Evolutionary conservation across 2,113 vertebrate genomes (phyloP).

Genomic region (Charadrius vociferus): DNA sequence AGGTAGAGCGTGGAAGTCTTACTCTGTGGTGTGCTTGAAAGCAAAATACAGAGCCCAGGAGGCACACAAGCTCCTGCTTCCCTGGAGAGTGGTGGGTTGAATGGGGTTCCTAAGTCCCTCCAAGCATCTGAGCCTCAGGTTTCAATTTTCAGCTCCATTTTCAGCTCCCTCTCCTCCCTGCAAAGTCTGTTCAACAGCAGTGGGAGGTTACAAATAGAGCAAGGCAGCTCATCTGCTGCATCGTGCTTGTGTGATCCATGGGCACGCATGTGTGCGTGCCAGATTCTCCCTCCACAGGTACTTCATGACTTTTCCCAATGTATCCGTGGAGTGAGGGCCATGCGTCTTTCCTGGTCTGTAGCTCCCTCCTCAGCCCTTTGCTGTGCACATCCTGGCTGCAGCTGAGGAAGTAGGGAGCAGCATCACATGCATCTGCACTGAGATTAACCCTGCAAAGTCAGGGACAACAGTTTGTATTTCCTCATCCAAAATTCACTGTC

Average conservation of each 20-base stretch:
- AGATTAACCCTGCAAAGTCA: neutral
- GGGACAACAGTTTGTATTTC: neutral
- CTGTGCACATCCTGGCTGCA: neutral
- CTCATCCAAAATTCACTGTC: neutral
- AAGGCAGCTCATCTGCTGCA: slow-evolving; percentile 30
- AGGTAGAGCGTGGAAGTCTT: neutral
- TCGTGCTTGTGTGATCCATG: neutral
- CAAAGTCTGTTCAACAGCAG: slow-evolving; percentile 18
- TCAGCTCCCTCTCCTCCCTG: neutral
- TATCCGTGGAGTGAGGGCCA: neutral
- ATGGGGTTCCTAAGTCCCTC: neutral
- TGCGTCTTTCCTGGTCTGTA: neutral
- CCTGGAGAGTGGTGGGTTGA: neutral
- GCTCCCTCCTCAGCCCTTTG: slow-evolving; percentile 44
- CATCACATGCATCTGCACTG: neutral
- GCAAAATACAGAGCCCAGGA: neutral
- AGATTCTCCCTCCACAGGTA: neutral
- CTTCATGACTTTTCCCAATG: neutral
- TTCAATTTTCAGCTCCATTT: slow-evolving; percentile 2
- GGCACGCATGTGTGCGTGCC: accelerated
- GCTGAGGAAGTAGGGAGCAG: neutral
- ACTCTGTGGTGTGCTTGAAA: neutral
- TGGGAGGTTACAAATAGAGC: slow-evolving; percentile 27
- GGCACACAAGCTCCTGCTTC: neutral
- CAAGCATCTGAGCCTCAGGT: neutral